Evolutionary conservation across 2,888 invertebrate genomes (phyloP).

Genomic region (Catocala sponsa): DNA sequence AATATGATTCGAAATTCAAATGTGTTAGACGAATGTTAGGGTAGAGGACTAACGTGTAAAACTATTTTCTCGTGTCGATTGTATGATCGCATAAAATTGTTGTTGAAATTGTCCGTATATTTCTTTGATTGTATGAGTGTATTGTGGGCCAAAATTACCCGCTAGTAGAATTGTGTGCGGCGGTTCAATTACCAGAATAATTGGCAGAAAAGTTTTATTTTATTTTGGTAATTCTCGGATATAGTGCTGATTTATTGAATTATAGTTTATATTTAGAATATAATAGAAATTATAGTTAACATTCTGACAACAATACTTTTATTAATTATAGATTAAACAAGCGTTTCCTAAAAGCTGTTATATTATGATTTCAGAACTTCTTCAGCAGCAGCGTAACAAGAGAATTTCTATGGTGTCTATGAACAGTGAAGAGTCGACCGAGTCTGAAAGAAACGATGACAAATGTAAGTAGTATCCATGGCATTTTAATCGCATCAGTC

Average conservation of each 20-base stretch:
- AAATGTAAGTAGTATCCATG: conserved; percentile 72
- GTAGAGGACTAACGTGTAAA: background rate
- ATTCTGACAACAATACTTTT: too few species aligned
- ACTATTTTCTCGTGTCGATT: conserved; percentile 15
- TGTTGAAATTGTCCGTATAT: conserved; percentile 20
- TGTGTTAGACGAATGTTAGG: background rate
- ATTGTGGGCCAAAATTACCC: conserved; percentile 11
- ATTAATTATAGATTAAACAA: too few species aligned
- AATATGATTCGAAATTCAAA: background rate
- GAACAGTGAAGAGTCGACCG: conserved; percentile 77
- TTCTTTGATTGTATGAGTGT: conserved; percentile 19
- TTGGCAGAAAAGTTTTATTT: background rate
- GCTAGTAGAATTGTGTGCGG: conserved; percentile 9
- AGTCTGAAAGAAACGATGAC: conserved; percentile 77
- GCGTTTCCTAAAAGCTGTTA: too few species aligned
- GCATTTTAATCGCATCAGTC: too few species aligned
- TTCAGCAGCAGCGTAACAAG: conserved; percentile 79
- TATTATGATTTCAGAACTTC: conserved; percentile 72
- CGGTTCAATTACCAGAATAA: conserved; percentile 13
- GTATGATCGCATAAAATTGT: conserved; percentile 15
- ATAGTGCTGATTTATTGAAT: too few species aligned
- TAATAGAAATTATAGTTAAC: too few species aligned
- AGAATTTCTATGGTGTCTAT: conserved; percentile 80
- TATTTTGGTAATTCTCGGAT: background rate
- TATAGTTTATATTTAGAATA: too few species aligned